Percentiles rank a stretch among this genome's conserved stretches.
Conservation (phyloP, 2,888 invertebrate genomes). For the Lacanobia wlatinum region DNA sequence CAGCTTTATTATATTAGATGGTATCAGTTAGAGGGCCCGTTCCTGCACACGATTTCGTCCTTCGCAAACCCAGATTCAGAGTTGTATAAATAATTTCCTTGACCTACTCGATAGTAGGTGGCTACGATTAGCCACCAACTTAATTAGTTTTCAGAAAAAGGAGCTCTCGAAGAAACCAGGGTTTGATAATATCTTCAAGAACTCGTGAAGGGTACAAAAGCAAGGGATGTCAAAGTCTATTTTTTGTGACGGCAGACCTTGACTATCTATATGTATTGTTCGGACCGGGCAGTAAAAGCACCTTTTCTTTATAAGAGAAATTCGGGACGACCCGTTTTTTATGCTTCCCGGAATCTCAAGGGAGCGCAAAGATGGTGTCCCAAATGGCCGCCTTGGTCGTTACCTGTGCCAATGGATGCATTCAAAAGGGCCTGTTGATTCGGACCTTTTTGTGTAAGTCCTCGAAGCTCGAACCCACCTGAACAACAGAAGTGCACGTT, state of each 20-base stretch:
- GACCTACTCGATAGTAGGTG: neutral
- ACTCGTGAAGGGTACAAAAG: neutral
- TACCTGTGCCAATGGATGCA: slow-evolving; percentile 1
- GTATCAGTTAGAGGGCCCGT: neutral
- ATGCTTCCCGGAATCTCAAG: slow-evolving; percentile 12
- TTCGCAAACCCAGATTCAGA: neutral
- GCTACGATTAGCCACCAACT: neutral
- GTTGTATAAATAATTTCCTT: neutral
- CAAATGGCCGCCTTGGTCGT: slow-evolving; percentile 12
- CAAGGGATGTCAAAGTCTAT: neutral
- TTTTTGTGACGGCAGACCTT: slow-evolving; percentile 26
- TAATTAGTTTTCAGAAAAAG: neutral
- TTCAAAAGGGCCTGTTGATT: neutral
- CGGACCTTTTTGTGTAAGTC: neutral
- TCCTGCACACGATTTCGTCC: neutral
- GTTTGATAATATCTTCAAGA: slow-evolving; percentile 3
- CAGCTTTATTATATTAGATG: no score
- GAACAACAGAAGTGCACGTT: neutral
- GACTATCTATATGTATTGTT: slow-evolving; percentile 12
- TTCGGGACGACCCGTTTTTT: slow-evolving; percentile 31
- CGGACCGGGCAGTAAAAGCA: neutral
- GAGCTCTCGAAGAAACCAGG: neutral
- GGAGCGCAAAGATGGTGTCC: slow-evolving; percentile 3
- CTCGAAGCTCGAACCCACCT: neutral
- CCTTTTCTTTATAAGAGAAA: slow-evolving; percentile 6